Percentiles rank a stretch among this genome's conserved stretches.
phyloP scores from a whole-genome alignment of 35 echinoderm and acorn worm species.

The Apostichopus parvimensis region DNA sequence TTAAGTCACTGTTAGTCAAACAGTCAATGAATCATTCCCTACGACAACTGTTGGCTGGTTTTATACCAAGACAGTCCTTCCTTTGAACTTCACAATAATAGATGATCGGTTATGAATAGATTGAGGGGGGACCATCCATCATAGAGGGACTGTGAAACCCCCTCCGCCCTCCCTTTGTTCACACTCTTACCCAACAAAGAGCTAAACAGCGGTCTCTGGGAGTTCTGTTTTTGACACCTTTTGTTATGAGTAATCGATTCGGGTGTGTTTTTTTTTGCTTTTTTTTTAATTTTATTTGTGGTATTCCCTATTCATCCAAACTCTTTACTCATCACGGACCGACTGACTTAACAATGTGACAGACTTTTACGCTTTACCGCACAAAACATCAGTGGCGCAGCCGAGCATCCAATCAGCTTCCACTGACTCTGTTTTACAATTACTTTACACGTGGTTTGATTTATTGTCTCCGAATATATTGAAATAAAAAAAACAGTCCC shows the following conservation, averaged over 20 bases:
- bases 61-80: no score
- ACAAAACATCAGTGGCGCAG: conserved; percentile 14
- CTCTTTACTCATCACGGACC: conserved; percentile 13
- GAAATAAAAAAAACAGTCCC: conserved; percentile 8
- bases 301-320: conserved; percentile 13
- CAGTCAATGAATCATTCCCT: not conserved
- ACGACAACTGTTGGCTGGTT: no score
- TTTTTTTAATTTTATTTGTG: not conserved
- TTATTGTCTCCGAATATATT: conserved; percentile 44
- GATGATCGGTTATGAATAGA: not conserved
- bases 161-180: conserved; percentile 8
- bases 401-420: conserved; percentile 31
- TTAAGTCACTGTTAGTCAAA: no score
- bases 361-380: conserved; percentile 8
- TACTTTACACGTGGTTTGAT: conserved; percentile 35
- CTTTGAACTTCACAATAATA: no score
- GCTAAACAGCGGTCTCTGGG: not conserved
- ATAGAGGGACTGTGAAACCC: not conserved
- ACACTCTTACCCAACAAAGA: not conserved
- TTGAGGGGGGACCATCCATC: not conserved
- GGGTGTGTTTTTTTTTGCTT: no score
- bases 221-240: not conserved
- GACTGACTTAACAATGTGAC: conserved; percentile 3
- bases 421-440: conserved; percentile 14
- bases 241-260: conserved; percentile 1